Conservation (phyloP, 2,797 vertebrate genomes). For the Leptoclinus maculatus region DNA sequence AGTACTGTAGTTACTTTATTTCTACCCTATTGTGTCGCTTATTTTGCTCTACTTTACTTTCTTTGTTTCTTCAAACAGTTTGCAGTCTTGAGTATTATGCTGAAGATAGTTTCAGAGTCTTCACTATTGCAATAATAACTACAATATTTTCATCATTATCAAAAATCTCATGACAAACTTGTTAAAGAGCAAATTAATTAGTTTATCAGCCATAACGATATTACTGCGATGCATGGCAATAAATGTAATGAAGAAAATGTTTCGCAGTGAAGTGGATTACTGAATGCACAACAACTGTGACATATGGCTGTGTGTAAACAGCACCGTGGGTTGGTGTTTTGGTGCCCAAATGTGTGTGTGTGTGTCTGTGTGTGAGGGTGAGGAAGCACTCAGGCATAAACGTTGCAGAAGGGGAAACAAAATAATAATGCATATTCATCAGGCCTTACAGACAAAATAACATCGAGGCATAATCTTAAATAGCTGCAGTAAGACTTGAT, state of each 20-base stretch:
- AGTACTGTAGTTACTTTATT: not conserved
- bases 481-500: conserved; percentile 38
- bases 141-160: conserved; percentile 1
- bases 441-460: conserved; percentile 66
- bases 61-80: not conserved
- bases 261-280: too few relatives aligned
- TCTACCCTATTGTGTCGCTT: not conserved
- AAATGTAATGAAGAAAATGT: not conserved
- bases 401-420: not conserved
- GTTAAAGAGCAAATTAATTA: not conserved
- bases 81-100: not conserved
- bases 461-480: conserved; percentile 37
- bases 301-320: conserved; percentile 1
- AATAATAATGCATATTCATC: conserved; percentile 66
- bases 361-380: conserved; percentile 1
- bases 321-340: not conserved
- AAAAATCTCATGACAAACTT: not conserved
- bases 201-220: not conserved
- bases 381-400: conserved; percentile 46
- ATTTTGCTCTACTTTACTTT: not conserved
- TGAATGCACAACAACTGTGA: too few relatives aligned
- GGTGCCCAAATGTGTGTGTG: not conserved
- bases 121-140: conserved; percentile 10
- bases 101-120: not conserved
- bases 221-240: not conserved